phyloP scores from a whole-genome alignment of 2,113 vertebrate genomes.

The Callithrix jacchus region DNA sequence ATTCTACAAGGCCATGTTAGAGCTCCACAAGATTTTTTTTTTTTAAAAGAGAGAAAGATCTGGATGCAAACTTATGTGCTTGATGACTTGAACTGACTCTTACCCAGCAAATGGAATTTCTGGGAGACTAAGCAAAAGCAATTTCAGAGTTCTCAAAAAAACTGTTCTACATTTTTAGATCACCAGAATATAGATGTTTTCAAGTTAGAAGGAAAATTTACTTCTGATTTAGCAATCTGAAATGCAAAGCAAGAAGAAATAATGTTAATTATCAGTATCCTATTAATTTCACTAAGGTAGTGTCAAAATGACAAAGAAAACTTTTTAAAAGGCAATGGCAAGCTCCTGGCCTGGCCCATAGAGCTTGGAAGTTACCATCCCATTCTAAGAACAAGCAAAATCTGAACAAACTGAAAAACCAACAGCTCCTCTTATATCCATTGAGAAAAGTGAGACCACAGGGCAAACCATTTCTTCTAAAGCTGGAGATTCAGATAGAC shows the following conservation, averaged over 20 bases:
- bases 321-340: background rate
- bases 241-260: background rate
- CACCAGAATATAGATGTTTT: background rate
- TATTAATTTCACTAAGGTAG: background rate
- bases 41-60: background rate
- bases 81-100: background rate
- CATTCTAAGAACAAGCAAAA: background rate
- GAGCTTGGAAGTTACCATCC: background rate
- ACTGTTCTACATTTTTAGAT: background rate
- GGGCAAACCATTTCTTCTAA: background rate
- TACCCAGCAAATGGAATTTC: background rate
- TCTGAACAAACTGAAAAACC: background rate
- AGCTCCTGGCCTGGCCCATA: background rate
- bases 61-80: background rate
- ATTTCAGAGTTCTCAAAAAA: background rate
- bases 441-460: background rate
- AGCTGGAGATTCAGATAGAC: background rate
- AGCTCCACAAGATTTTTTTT: background rate
- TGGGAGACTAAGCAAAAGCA: background rate
- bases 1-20: background rate
- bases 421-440: background rate
- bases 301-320: background rate
- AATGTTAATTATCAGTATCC: background rate
- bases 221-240: background rate
- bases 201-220: slow-evolving; percentile 11